phyloP scores from a whole-genome alignment of 1,140 invertebrate genomes.

The Vanessa tameamea region DNA sequence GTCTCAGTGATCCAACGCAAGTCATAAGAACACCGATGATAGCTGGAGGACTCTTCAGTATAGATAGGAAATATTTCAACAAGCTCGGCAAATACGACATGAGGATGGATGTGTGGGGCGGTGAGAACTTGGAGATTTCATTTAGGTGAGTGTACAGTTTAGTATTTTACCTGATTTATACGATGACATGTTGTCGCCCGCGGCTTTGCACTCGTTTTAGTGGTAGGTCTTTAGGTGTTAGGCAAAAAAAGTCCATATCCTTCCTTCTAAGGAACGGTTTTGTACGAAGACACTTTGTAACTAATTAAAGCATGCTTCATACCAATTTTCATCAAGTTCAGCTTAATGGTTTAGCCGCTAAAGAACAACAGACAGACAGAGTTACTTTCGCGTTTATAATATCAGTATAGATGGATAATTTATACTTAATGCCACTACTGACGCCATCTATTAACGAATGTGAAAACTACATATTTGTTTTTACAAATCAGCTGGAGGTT shows the following conservation, averaged over 20 bases:
- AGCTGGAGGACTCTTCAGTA: conserved; percentile 96
- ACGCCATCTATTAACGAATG: not conserved
- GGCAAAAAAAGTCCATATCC: no score
- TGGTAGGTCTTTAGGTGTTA: no score
- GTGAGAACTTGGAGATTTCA: conserved; percentile 83
- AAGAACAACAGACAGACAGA: no score
- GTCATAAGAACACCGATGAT: conserved; percentile 96
- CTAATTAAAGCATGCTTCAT: no score
- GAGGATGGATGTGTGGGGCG: conserved; percentile 97
- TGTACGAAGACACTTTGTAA: no score
- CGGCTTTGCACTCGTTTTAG: no score
- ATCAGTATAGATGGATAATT: not conserved
- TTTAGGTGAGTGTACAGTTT: conserved; percentile 64
- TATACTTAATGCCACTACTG: not conserved
- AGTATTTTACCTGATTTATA: not conserved
- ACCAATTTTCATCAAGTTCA: no score
- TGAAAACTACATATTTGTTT: not conserved
- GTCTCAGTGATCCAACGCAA: conserved; percentile 90
- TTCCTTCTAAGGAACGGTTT: no score
- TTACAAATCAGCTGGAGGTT: no score
- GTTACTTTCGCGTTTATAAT: no score
- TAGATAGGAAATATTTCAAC: conserved; percentile 95
- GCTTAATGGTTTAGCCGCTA: no score
- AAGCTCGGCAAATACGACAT: conserved; percentile 98
- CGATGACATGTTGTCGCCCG: no score